These are phyloP conservation scores for Pammene aurita DNA, from an alignment of 2,888 invertebrate species.

Conservation along the genomic window DNA sequence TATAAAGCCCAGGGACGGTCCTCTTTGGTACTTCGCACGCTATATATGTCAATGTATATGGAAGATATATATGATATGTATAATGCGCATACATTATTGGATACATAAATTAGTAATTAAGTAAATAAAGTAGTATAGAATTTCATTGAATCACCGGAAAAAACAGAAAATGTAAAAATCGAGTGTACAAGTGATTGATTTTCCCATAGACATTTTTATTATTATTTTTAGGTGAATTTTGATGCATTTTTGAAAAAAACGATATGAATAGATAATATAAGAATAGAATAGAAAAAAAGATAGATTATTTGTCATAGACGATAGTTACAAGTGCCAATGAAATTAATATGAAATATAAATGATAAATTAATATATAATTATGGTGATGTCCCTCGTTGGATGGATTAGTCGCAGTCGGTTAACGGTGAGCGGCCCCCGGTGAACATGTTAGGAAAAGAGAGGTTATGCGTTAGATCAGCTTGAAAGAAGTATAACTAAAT, in stretches of 20 bases:
- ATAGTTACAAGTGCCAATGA: too few species aligned
- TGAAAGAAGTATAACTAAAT: neutral
- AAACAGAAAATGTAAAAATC: too few species aligned
- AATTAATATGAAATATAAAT: neutral
- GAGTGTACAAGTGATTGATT: too few species aligned
- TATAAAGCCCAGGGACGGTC: constrained; percentile 67
- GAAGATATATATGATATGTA: constrained; percentile 1
- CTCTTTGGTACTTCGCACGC: constrained; percentile 71
- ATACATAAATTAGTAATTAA: too few species aligned
- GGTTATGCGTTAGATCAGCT: constrained; percentile 33
- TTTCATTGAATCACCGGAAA: too few species aligned
- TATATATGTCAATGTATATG: constrained; percentile 44
- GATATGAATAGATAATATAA: neutral
- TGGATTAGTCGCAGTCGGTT: constrained; percentile 35
- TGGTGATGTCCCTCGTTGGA: constrained; percentile 16
- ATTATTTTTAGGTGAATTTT: too few species aligned
- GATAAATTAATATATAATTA: constrained; percentile 9
- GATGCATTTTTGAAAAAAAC: neutral
- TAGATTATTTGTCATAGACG: too few species aligned
- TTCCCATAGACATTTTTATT: too few species aligned
- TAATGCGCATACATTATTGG: neutral
- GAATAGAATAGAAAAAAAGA: neutral
- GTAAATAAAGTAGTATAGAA: too few species aligned
- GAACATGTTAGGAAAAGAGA: constrained; percentile 40
- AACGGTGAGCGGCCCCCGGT: constrained; percentile 20